Conservation (phyloP, 2,797 vertebrate species). For the Scleropages formosus region DNA sequence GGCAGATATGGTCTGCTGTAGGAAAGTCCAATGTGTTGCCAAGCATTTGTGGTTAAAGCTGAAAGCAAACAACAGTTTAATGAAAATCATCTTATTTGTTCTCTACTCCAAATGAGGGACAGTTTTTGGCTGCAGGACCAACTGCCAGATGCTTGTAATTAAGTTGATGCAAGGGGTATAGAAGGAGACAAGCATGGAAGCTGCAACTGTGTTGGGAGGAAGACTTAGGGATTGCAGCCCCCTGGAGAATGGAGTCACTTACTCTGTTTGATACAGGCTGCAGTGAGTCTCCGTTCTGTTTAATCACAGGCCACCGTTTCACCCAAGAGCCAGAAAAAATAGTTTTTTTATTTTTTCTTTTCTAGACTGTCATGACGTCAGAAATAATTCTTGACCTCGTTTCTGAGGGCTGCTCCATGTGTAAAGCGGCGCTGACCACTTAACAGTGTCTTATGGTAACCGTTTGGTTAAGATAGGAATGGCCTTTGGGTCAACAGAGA, state of each 20-base stretch:
- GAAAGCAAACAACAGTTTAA: slow-evolving; percentile 40
- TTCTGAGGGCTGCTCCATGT: background rate
- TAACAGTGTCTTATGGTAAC: no score
- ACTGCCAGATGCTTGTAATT: slow-evolving; percentile 41
- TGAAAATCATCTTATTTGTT: slow-evolving; percentile 42
- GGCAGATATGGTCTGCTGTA: slow-evolving; percentile 6
- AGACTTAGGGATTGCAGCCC: background rate
- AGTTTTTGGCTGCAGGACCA: slow-evolving; percentile 22
- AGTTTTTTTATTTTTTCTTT: slow-evolving; percentile 1
- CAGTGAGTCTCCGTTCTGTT: slow-evolving; percentile 18
- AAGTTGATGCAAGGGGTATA: slow-evolving; percentile 17
- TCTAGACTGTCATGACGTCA: background rate
- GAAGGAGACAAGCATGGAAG: slow-evolving; percentile 16
- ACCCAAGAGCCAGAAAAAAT: background rate
- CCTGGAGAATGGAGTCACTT: slow-evolving; percentile 21
- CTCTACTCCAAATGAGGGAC: slow-evolving; percentile 29
- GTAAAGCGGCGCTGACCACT: no score
- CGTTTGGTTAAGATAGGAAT: no score
- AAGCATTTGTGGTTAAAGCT: slow-evolving; percentile 28
- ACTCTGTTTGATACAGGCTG: background rate
- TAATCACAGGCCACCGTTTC: slow-evolving; percentile 30
- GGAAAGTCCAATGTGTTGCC: slow-evolving; percentile 28
- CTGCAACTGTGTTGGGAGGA: background rate
- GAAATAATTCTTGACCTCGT: background rate
- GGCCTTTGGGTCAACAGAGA: no score